Conservation (phyloP, 2,113 vertebrate genomes). For the Gadus macrocephalus region DNA sequence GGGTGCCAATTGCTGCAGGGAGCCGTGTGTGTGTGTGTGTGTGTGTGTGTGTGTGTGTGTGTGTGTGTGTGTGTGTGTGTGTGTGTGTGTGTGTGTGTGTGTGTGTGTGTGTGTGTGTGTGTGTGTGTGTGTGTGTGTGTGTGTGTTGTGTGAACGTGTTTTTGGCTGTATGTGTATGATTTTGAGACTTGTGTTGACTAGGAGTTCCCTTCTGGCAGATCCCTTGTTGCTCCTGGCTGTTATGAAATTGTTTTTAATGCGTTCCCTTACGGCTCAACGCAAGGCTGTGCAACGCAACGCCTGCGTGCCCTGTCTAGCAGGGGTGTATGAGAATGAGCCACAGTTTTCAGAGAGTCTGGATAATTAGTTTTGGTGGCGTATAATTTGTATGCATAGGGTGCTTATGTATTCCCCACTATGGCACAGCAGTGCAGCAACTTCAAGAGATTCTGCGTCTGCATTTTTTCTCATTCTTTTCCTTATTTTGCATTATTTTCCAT, state of each 20-base stretch:
- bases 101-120: conserved; percentile 11
- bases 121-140: background rate
- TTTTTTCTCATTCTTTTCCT: no score
- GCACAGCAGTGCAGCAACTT: conserved; percentile 18
- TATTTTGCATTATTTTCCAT: background rate
- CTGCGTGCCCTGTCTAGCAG: no score
- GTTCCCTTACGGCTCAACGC: no score
- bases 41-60: conserved; percentile 23
- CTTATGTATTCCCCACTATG: conserved; percentile 1
- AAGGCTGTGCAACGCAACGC: no score
- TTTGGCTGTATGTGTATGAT: conserved; percentile 48
- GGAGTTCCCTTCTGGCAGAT: conserved; percentile 60
- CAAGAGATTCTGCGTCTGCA: background rate
- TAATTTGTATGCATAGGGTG: conserved; percentile 17
- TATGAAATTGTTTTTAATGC: conserved; percentile 51
- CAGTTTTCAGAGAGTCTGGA: background rate
- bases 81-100: background rate
- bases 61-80: conserved; percentile 19
- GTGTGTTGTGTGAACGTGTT: background rate
- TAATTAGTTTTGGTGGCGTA: background rate
- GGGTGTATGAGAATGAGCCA: no score
- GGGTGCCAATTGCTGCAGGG: conserved; percentile 46
- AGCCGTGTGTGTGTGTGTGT: conserved; percentile 19
- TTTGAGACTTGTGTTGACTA: conserved; percentile 57
- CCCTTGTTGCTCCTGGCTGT: conserved; percentile 53